phyloP scores from a whole-genome alignment of 1,140 invertebrate genomes.

The Orchestia grillus region DNA sequence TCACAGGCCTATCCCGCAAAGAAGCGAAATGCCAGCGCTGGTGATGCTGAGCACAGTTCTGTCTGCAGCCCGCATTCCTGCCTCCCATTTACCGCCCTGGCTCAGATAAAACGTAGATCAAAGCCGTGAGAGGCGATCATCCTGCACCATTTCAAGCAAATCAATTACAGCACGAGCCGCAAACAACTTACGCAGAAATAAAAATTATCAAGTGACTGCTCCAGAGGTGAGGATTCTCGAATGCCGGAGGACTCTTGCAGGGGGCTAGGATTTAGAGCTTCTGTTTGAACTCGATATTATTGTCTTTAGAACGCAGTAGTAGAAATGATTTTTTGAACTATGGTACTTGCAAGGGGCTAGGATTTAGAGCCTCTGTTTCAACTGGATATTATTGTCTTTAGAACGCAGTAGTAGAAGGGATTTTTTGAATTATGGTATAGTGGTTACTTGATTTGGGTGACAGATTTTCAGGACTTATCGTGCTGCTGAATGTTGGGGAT shows the following conservation, averaged over 20 bases:
- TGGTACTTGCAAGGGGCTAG: background rate
- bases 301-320: background rate
- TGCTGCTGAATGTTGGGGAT: too few species aligned
- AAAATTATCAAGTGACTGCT: background rate
- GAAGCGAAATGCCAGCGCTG: conserved; percentile 13
- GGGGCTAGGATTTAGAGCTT: background rate
- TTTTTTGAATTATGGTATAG: too few species aligned
- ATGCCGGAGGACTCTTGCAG: background rate
- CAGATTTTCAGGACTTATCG: too few species aligned
- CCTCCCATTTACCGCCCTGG: background rate
- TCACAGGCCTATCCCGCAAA: conserved; percentile 23
- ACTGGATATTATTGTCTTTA: background rate
- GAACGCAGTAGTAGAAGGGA: background rate
- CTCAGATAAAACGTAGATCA: background rate
- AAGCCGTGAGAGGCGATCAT: conserved; percentile 37
- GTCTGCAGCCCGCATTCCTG: background rate
- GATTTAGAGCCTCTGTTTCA: background rate
- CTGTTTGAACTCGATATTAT: background rate
- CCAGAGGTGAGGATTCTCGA: background rate
- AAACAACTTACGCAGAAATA: background rate
- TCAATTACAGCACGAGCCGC: background rate
- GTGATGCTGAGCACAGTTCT: background rate
- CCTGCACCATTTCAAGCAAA: conserved; percentile 24
- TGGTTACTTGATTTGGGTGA: too few species aligned
- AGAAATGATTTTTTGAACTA: background rate